A percentile compares a stretch with the other conserved stretches of the same genome.
These are phyloP conservation scores for Rotaria magnacalcarata DNA, from an alignment of 2,888 invertebrate species.

Conservation along the genomic window DNA sequence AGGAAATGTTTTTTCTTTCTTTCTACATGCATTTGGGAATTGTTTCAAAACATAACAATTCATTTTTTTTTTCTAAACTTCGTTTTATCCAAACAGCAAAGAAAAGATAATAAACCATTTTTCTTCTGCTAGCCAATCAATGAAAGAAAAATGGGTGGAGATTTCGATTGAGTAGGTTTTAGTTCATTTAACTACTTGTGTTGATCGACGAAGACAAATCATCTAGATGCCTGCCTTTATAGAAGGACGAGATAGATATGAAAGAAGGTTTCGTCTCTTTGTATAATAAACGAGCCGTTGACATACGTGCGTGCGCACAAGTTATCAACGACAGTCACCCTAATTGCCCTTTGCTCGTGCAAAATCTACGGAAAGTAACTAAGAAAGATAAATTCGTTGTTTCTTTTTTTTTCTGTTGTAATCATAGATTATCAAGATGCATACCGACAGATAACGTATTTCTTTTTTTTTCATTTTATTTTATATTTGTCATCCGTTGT, in stretches of 20 bases:
- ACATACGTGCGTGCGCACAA: slow-evolving; percentile 29
- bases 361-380: background rate
- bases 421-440: background rate
- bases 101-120: background rate
- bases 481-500: background rate
- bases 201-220: slow-evolving; percentile 28
- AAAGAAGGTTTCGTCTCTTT: background rate
- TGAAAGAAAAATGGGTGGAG: background rate
- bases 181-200: background rate
- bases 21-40: background rate
- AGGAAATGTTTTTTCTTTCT: background rate
- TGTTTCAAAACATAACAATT: background rate
- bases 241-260: background rate
- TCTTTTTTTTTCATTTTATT: background rate
- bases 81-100: background rate
- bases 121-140: background rate
- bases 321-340: slow-evolving; percentile 13
- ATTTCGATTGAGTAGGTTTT: background rate
- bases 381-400: background rate
- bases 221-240: slow-evolving; percentile 20
- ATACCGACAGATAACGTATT: background rate
- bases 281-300: slow-evolving; percentile 31
- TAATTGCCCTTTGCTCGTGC: slow-evolving; percentile 31
- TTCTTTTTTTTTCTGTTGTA: background rate
- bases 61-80: background rate